A percentile compares a stretch with the other conserved stretches of the same genome.
These are phyloP conservation scores for Marmota monax DNA, from an alignment of 2,113 vertebrate genomes.

Conservation along the genomic window DNA sequence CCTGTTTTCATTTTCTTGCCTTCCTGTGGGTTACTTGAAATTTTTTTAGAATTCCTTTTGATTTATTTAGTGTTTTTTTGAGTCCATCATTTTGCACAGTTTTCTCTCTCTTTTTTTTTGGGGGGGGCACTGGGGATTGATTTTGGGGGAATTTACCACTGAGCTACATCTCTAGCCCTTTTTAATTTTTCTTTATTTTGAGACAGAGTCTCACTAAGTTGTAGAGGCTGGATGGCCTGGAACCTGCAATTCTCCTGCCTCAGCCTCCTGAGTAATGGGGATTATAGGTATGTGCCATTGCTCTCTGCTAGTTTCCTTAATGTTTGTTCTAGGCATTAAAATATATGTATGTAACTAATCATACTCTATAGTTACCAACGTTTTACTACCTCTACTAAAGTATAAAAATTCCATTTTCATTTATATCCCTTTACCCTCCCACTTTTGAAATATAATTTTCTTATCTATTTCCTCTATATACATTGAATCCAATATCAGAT, in stretches of 20 bases:
- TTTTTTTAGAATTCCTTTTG: slow-evolving; percentile 49
- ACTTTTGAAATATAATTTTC: slow-evolving; percentile 47
- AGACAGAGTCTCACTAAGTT: background rate
- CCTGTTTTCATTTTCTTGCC: slow-evolving; percentile 29
- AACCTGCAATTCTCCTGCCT: background rate
- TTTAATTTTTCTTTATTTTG: background rate
- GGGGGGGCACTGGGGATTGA: background rate
- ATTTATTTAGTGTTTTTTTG: slow-evolving; percentile 50
- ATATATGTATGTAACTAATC: background rate
- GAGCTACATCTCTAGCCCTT: background rate
- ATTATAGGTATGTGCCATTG: background rate
- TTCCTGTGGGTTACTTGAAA: slow-evolving; percentile 17
- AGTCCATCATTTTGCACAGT: slow-evolving; percentile 21
- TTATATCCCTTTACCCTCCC: background rate
- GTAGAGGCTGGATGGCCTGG: background rate
- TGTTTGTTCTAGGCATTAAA: too few species aligned
- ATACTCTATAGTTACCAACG: background rate
- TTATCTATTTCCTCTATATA: slow-evolving; percentile 49
- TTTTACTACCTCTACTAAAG: slow-evolving; percentile 1
- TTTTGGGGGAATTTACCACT: background rate
- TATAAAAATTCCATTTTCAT: slow-evolving; percentile 35
- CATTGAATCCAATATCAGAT: slow-evolving; percentile 22
- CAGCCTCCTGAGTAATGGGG: background rate
- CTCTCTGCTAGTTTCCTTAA: too few species aligned
- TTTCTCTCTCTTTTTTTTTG: background rate